phyloP scores from a whole-genome alignment of 2,113 vertebrate genomes.

The Mungos mungo region DNA sequence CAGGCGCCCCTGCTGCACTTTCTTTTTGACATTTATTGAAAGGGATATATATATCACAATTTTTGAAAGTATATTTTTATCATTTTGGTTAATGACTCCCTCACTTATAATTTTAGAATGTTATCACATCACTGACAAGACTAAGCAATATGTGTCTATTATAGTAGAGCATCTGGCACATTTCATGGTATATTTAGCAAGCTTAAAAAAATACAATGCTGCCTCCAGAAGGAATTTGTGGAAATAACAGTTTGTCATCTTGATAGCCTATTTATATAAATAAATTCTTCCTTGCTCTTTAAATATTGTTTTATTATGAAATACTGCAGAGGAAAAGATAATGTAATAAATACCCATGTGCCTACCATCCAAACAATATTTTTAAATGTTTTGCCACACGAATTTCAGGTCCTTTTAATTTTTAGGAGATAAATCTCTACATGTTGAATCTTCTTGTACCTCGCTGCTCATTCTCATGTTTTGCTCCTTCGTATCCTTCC shows the following conservation, averaged over 20 bases:
- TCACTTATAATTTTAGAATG: slow-evolving; percentile 36
- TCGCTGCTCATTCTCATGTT: not conserved
- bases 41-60: not conserved
- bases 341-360: not conserved
- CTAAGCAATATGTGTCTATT: not conserved
- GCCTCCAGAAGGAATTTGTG: slow-evolving; percentile 75
- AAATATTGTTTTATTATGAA: not conserved
- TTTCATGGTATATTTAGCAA: not conserved
- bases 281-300: not conserved
- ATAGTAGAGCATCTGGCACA: not conserved
- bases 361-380: not conserved
- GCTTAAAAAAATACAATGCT: slow-evolving; percentile 70
- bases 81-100: not conserved
- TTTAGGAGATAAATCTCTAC: not conserved
- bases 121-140: not conserved
- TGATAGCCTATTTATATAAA: not conserved
- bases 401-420: slow-evolving; percentile 23
- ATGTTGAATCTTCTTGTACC: not conserved
- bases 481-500: not conserved
- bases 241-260: slow-evolving; percentile 3
- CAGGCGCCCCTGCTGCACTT: not conserved
- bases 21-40: slow-evolving; percentile 6
- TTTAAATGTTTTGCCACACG: not conserved
- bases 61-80: not conserved
- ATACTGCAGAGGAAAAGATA: not conserved